Percentiles rank a stretch among this genome's conserved stretches.
phyloP scores from a whole-genome alignment of 37 sponge, comb jelly and placozoan species.

The Tethya wilhelma region DNA sequence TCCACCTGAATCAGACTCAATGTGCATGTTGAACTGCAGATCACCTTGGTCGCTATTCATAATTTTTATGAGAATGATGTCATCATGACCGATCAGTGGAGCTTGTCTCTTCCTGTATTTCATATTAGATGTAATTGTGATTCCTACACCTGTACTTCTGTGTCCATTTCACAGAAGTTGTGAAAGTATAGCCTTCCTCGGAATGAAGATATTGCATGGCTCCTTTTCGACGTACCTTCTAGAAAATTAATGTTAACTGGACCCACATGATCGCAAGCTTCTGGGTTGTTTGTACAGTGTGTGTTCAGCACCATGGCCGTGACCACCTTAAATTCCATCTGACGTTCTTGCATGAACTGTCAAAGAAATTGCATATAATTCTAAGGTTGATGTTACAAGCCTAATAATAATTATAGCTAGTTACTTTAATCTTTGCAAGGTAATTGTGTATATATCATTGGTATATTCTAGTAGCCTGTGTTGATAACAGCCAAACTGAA shows the following conservation, averaged over 20 bases:
- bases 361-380: too few species aligned
- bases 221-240: background rate
- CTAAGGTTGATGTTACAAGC: too few species aligned
- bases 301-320: background rate
- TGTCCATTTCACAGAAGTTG: too few species aligned
- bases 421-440: too few species aligned
- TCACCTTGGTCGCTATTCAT: background rate
- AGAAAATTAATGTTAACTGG: too few species aligned
- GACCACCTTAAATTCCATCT: background rate
- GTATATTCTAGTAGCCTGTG: too few species aligned
- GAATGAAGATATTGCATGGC: too few species aligned
- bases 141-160: background rate
- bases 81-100: background rate
- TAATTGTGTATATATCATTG: too few species aligned
- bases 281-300: background rate
- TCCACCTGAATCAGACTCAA: background rate
- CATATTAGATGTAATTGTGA: too few species aligned
- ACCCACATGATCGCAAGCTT: background rate
- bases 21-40: conserved; percentile 1
- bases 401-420: too few species aligned
- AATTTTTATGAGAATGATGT: conserved; percentile 7
- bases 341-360: background rate
- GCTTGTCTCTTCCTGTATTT: background rate
- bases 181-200: too few species aligned
- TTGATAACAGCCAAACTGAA: too few species aligned